Conservation (phyloP, 2,797 vertebrate species). For the Prunella strophiata region DNA sequence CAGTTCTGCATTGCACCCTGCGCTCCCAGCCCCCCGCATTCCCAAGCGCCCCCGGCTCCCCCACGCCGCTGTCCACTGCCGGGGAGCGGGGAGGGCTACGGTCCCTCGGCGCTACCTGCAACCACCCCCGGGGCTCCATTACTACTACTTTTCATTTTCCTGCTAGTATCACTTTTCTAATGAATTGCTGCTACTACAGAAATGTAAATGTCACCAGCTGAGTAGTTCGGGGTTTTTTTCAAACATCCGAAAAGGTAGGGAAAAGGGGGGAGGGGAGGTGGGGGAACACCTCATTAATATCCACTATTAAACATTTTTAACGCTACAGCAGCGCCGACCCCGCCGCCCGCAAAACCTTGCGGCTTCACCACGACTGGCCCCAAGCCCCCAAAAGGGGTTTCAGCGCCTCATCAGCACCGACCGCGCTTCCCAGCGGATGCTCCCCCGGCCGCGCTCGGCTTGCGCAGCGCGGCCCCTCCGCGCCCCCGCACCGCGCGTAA, state of each 20-base stretch:
- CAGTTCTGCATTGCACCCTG: conserved; percentile 48
- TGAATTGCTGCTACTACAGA: not conserved
- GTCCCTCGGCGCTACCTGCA: not conserved
- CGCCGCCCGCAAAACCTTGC: not conserved
- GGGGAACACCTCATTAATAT: not conserved
- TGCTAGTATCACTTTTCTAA: not conserved
- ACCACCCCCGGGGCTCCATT: not conserved
- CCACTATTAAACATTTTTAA: not conserved
- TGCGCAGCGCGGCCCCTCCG: not conserved
- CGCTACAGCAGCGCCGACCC: not conserved
- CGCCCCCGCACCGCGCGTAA: not conserved
- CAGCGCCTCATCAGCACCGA: not conserved
- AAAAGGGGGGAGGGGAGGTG: not conserved
- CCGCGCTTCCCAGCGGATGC: not conserved
- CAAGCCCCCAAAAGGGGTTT: not conserved
- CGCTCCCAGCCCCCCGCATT: not conserved
- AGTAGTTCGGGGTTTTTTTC: not conserved
- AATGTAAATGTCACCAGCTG: not conserved
- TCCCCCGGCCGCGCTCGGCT: not conserved
- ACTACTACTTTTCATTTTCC: not conserved
- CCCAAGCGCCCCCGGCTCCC: not conserved
- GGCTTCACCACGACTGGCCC: not conserved
- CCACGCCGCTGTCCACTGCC: not conserved
- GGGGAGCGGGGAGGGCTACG: too few relatives aligned
- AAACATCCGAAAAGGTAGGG: not conserved